Percentiles rank a stretch among this genome's conserved stretches.
phyloP scores from a whole-genome alignment of 2,888 invertebrate genomes.

The Charanyca ferruginea region DNA sequence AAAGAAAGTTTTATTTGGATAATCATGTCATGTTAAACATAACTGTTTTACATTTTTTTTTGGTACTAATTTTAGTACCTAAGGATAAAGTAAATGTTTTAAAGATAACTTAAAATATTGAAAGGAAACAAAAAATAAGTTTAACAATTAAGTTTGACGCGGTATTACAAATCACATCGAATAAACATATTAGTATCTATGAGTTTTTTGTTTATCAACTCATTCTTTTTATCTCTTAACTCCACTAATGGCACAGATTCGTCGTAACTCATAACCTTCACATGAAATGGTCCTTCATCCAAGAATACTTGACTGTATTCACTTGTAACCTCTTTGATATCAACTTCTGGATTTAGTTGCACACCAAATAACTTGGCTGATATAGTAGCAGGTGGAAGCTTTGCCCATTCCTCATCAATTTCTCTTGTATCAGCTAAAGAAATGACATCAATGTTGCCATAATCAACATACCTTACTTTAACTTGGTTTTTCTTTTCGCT shows the following conservation, averaged over 20 bases:
- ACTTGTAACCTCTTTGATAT: slow-evolving; percentile 74
- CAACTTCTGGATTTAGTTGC: slow-evolving; percentile 75
- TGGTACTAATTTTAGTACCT: background rate
- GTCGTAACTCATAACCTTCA: slow-evolving; percentile 72
- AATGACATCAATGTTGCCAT: slow-evolving; percentile 92
- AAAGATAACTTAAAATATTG: slow-evolving; percentile 11
- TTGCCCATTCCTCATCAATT: slow-evolving; percentile 87
- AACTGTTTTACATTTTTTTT: slow-evolving; percentile 2
- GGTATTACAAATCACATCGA: too few relatives aligned
- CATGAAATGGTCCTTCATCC: slow-evolving; percentile 79
- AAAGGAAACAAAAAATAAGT: background rate
- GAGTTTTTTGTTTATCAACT: slow-evolving; percentile 78
- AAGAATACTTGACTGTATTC: slow-evolving; percentile 75
- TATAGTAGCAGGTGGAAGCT: slow-evolving; percentile 89
- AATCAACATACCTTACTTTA: slow-evolving; percentile 94
- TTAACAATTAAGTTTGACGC: slow-evolving; percentile 4
- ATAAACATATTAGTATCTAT: slow-evolving; percentile 70
- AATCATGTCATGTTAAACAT: slow-evolving; percentile 14
- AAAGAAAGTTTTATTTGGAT: slow-evolving; percentile 17
- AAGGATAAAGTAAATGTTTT: slow-evolving; percentile 11
- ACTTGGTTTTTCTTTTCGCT: slow-evolving; percentile 83
- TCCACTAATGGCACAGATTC: slow-evolving; percentile 76
- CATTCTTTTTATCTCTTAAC: slow-evolving; percentile 73
- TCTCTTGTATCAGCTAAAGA: slow-evolving; percentile 84
- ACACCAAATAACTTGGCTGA: slow-evolving; percentile 86